These are phyloP conservation scores for Seladonia tumulorum DNA, from an alignment of 2,888 invertebrate species.

Conservation along the genomic window DNA sequence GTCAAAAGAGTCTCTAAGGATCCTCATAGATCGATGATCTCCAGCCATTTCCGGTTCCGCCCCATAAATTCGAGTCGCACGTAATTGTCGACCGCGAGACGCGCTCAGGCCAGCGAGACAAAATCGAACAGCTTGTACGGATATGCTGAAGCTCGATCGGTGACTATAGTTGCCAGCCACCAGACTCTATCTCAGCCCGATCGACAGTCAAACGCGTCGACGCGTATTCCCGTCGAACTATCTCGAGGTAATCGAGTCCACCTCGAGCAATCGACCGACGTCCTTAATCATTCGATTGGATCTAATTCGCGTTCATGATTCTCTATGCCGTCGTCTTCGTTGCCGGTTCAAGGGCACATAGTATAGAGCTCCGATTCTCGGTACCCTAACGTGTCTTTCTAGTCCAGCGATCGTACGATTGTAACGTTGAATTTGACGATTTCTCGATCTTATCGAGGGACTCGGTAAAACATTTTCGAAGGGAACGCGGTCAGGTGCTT, in stretches of 20 bases:
- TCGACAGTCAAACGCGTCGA: slow-evolving; percentile 33
- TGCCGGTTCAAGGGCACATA: slow-evolving; percentile 65
- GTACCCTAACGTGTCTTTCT: slow-evolving; percentile 22
- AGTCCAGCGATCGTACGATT: background rate
- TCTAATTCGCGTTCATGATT: slow-evolving; percentile 73
- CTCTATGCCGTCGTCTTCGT: slow-evolving; percentile 62
- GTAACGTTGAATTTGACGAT: slow-evolving; percentile 42
- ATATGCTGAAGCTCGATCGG: background rate
- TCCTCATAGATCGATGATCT: too few species aligned
- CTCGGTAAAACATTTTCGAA: slow-evolving; percentile 40
- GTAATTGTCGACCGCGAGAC: background rate
- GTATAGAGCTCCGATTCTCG: slow-evolving; percentile 42
- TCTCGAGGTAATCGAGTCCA: slow-evolving; percentile 67
- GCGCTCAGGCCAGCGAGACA: background rate
- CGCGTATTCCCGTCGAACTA: slow-evolving; percentile 41
- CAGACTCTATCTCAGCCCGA: slow-evolving; percentile 25
- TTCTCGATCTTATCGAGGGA: slow-evolving; percentile 54
- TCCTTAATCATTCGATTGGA: slow-evolving; percentile 74
- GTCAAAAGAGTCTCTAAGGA: too few species aligned
- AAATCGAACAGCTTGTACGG: background rate
- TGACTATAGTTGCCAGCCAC: background rate
- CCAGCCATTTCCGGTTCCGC: too few species aligned
- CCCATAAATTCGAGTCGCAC: too few species aligned
- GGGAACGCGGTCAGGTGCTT: slow-evolving; percentile 73
- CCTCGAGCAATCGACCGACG: slow-evolving; percentile 60